phyloP scores from a whole-genome alignment of 2,888 invertebrate species.

The Lasioglossum marginatum region DNA sequence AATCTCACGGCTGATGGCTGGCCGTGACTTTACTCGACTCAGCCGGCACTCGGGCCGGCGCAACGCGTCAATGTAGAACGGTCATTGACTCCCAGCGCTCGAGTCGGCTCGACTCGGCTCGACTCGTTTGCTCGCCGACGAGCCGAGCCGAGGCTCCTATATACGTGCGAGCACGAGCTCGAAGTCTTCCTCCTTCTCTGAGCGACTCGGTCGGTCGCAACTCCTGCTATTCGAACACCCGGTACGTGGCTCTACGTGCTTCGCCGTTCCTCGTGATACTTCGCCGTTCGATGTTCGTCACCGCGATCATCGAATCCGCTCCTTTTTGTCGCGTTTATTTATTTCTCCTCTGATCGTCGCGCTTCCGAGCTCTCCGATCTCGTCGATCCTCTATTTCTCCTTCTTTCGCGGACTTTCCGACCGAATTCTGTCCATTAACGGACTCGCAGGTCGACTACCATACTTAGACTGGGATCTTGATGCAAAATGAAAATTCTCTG shows the following conservation, averaged over 20 bases:
- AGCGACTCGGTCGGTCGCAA: conserved; percentile 21
- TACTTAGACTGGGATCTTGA: not conserved
- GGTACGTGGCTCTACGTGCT: conserved; percentile 56
- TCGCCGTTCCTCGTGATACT: conserved; percentile 57
- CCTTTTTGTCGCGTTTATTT: conserved; percentile 28
- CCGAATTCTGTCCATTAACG: not conserved
- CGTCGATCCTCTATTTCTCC: not conserved
- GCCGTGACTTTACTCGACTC: conserved; percentile 84
- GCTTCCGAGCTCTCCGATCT: not conserved
- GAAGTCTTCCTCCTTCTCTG: conserved; percentile 53
- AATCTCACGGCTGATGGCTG: conserved; percentile 84
- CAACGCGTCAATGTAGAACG: conserved; percentile 85
- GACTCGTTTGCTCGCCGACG: conserved; percentile 39
- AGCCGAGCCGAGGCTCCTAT: conserved; percentile 66
- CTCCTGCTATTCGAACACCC: conserved; percentile 61
- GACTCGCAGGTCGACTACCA: not conserved
- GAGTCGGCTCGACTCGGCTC: conserved; percentile 61
- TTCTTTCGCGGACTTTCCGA: not conserved
- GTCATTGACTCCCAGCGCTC: conserved; percentile 81
- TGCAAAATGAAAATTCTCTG: not conserved
- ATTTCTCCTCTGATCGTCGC: not conserved
- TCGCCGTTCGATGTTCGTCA: conserved; percentile 32
- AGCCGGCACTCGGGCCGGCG: conserved; percentile 80
- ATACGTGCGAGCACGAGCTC: conserved; percentile 67
- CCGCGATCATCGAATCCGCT: conserved; percentile 25